Evolutionary conservation across 2,113 vertebrate genomes (phyloP).

Genomic region (Epinephelus lanceolatus): DNA sequence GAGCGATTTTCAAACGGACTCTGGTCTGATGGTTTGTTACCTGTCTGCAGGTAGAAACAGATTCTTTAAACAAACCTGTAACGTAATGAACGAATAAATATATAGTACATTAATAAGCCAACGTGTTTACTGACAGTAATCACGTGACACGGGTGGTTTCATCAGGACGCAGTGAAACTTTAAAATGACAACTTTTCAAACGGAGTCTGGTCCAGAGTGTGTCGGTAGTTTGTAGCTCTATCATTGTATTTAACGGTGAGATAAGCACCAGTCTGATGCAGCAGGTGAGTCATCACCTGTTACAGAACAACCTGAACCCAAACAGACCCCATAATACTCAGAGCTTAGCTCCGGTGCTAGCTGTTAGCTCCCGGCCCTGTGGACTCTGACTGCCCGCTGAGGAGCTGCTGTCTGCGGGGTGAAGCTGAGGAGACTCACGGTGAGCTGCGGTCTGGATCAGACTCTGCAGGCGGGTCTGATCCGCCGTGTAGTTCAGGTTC

Average conservation of each 20-base stretch:
- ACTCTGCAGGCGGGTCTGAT: slow-evolving; percentile 60
- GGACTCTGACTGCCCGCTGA: fast-evolving
- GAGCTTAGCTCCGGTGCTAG: neutral
- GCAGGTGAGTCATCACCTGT: neutral
- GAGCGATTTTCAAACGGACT: neutral
- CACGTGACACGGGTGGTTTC: too few species aligned
- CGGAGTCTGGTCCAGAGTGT: neutral
- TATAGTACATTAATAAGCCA: neutral
- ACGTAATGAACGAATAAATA: neutral
- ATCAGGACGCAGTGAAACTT: neutral
- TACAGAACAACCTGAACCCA: neutral
- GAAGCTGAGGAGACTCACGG: slow-evolving; percentile 74
- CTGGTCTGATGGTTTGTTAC: neutral
- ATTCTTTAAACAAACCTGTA: neutral
- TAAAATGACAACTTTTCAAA: neutral
- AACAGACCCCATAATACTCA: neutral
- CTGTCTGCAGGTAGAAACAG: neutral
- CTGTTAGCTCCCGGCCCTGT: neutral
- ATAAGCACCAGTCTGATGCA: neutral
- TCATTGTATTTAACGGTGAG: neutral
- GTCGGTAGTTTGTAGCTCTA: too few species aligned
- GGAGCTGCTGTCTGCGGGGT: too few species aligned
- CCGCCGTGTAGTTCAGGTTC: slow-evolving; percentile 69
- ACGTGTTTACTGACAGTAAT: neutral
- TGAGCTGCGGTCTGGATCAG: slow-evolving; percentile 83